Base-by-base conservation (phyloP, 2,888 invertebrate species). In the Synanthedon vespiformis region DNA sequence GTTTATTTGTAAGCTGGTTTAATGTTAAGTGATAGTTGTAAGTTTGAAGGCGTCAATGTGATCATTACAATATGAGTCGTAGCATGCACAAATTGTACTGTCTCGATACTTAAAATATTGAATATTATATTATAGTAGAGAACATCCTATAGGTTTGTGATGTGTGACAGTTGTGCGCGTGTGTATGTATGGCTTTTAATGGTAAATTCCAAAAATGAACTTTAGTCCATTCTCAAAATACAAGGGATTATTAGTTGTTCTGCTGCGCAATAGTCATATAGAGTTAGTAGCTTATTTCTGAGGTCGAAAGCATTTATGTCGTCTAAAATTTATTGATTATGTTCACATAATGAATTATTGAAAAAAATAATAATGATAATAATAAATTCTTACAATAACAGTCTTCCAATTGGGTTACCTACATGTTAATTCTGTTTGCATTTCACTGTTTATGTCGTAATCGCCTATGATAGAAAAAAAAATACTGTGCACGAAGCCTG, bases 41-140 rank as follows among this genome's bases (percentile, higher is more conserved):
- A 80, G 74, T 73, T 74, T 72, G 69, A 81, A 79, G 74, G 78
- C 82, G 80, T 86, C 76, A 77, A 81, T 86, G 85, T 85, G 86
- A 84, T 86, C 77, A 77, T 80, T 72, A 77, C 71, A 71, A 72
- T 73, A 72, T 76, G 80, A 80, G 72, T 80, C 64, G 80, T 85
- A 86, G 86, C 68, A 77, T 83, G 85, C 86, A 85, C 86, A 80
- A 82, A 80, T 74, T 70, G 74, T 82, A 79, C 74, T 73, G 71
- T 74, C 73, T 80, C 75, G 73, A 68, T 74, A 68, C 63, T 73
- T 64, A 53, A 22, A 22, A 62, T 71, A 68, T 64, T 59, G 65
- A 56, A 34, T 51, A 51, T 53, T 40, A 48, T 52, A 44, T 18
- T 40, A 22, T 48, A 18, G 76, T 80, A 80, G 79, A 74, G 70